Base-by-base conservation (phyloP, 2,888 invertebrate genomes). In the Malthinus seriepunctatus region DNA sequence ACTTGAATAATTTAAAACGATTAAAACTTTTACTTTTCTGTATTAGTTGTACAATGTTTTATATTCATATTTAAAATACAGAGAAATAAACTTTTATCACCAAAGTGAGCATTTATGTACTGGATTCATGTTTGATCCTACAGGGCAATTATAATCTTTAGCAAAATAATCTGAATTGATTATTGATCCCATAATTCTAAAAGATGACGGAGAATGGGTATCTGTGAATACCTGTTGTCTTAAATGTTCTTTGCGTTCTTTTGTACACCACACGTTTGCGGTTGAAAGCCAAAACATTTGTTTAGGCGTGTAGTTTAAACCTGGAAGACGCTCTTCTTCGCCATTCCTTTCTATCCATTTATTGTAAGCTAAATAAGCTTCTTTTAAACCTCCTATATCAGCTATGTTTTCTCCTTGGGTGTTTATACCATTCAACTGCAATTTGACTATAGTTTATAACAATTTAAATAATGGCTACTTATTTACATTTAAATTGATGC, bases 391-490 rank as follows among this genome's bases (percentile, higher is more conserved):
- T 0, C 95, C 95, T 72, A 95, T 95, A 73, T 95, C 95, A 0
- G 95, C 95, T 70, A 95, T 95, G 71, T 95, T 95, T 78, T 95
- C 95, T 2, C 90, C 90, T 80, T 84, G 70, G 0, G 94, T 94
- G 69, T 86, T 89, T 39, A 86, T 80, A 0, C 89, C 89, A 8
- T 60, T 51, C 10, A 60, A 31, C 60, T 60, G 32, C 3, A 53
- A 53, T 2, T 37, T 32, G 6, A 4, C 1, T 12, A 31, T 9
- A 15, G 3, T 11, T n/a, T 6, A 11, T 23, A 31, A 10, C 1
- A 2, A 4, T n/a, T 12, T 11, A 1, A 11, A 3, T 38, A 48
- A 7, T 11, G 5, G 35, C 11, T 4, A 31, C 6, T 1, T 35
- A 15, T 9, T 38, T 46, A 59, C 59, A 2, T 37, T 31, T 8